Evolutionary conservation across 2,797 vertebrate species (phyloP), one percentile per base, ranked within the genome.

Genomic region (Pempheris klunzingeri): DNA sequence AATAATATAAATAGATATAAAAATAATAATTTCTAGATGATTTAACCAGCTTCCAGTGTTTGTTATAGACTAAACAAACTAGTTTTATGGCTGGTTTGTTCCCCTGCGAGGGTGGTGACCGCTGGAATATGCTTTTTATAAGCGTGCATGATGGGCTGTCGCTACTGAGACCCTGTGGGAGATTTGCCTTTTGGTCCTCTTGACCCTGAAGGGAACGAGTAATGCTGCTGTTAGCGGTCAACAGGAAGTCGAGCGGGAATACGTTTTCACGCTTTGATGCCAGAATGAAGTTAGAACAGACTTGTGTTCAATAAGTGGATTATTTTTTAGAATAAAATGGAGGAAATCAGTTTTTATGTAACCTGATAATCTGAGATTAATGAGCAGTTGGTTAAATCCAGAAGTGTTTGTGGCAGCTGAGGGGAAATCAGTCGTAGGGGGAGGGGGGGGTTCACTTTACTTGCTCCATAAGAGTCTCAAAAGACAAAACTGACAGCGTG

Each of bases 31-130:
- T 1, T 26, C 2, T 1, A 3, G 20, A 7, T 55, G 30, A 62
- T 69, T 46, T 22, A 61, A 69, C 13, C 17, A 12, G 36, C 65
- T 20, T 32, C 24, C 24, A 1, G 15, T 14, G 26, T 39, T 7
- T 50, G 0, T 28, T 0, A 2, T 47, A 62, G 55, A 62, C 68
- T 71, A 67, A 71, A 77, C 43, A 58, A 39, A 46, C 15, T 57
- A 10, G 28, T 67, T 66, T 55, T 10, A 43, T 28, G 50, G 24
- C 49, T 17, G 32, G 20, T 53, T 75, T 53, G 53, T 47, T 24
- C 58, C 49, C 13, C 4, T 17, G 0, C 5, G 39, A 22, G 64
- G 18, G 0, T 14, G 11, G 1, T 30, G 46, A 26, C 54, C 9
- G 14, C 38, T 58, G 43, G 11, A 38, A 38, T n/a, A 28, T 52